phyloP scores from a whole-genome alignment of 2,888 invertebrate species.

The Leucophora obtusa region DNA sequence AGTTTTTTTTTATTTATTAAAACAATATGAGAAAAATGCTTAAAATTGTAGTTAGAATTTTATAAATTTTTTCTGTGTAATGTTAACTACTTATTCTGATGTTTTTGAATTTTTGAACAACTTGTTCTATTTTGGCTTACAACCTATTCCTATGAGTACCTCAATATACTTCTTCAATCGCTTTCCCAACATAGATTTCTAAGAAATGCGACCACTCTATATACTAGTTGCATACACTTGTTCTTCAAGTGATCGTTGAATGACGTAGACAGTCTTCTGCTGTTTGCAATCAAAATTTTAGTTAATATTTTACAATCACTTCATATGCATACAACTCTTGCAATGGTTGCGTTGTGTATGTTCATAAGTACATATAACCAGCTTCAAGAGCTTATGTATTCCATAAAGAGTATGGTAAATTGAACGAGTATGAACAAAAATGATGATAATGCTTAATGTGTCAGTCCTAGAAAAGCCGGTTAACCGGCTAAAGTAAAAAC shows the following conservation, averaged over 20 bases:
- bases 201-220: constrained; percentile 30
- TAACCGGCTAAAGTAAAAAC: constrained; percentile 39
- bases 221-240: constrained; percentile 32
- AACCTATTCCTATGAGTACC: no score
- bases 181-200: constrained; percentile 33
- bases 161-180: neutral
- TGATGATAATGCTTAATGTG: constrained; percentile 19
- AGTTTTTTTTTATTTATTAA: no score
- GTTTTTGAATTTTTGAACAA: no score
- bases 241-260: constrained; percentile 51
- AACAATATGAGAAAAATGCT: no score
- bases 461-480: constrained; percentile 56
- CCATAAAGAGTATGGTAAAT: constrained; percentile 3
- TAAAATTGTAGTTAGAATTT: no score
- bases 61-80: no score
- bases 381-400: neutral
- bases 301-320: constrained; percentile 37
- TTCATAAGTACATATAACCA: no score
- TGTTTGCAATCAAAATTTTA: neutral
- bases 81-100: no score
- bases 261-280: constrained; percentile 36
- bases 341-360: no score
- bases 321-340: neutral
- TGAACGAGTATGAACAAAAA: constrained; percentile 32
- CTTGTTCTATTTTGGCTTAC: no score